phyloP scores from a whole-genome alignment of 2,113 vertebrate species.

The Gopherus evgoodei region DNA sequence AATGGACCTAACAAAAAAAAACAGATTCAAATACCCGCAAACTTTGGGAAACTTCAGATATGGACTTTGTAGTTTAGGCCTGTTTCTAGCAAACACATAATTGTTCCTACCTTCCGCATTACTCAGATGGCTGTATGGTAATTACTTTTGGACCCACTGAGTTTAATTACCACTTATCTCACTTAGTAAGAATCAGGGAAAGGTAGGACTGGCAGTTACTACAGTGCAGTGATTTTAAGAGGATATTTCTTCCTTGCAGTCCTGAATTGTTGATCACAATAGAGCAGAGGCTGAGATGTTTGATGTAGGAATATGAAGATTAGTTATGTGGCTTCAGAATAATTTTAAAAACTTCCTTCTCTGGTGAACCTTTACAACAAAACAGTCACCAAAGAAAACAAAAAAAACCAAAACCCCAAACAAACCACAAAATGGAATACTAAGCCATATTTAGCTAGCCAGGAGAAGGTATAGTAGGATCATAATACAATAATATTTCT shows the following conservation, averaged over 20 bases:
- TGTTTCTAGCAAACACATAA: background rate
- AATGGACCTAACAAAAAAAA: background rate
- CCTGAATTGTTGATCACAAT: background rate
- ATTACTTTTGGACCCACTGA: background rate
- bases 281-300: background rate
- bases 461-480: background rate
- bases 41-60: background rate
- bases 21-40: fast-evolving
- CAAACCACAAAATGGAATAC: background rate
- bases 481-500: background rate
- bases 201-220: background rate
- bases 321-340: background rate
- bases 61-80: fast-evolving
- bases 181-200: background rate
- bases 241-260: background rate
- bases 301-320: background rate
- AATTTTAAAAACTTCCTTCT: background rate
- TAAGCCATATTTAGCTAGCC: background rate
- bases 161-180: conserved; percentile 14
- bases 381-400: background rate
- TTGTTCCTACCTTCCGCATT: background rate
- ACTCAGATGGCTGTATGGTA: background rate
- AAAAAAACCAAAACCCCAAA: background rate
- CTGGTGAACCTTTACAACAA: background rate
- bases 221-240: background rate